Evolutionary conservation across 2,888 invertebrate genomes (phyloP).

Genomic region (Agapostemon virescens): DNA sequence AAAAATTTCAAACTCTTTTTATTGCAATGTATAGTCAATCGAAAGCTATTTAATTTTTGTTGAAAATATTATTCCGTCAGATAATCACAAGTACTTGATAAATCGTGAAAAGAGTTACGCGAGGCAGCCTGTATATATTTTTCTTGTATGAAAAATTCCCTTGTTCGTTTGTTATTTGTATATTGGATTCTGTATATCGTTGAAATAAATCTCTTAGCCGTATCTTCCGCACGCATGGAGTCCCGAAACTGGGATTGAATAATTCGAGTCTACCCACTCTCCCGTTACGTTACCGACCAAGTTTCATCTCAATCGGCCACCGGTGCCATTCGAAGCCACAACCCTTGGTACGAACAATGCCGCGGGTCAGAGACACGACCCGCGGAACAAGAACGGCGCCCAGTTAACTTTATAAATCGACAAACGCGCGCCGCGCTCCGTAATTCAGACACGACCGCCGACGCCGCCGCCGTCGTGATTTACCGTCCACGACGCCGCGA

Average conservation of each 20-base stretch:
- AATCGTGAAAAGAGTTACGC: too few relatives aligned
- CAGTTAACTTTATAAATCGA: slow-evolving; percentile 25
- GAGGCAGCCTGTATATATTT: too few relatives aligned
- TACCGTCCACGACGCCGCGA: slow-evolving; percentile 6
- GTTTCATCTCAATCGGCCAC: background rate
- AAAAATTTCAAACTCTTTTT: too few relatives aligned
- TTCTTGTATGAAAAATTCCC: too few relatives aligned
- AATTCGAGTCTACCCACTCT: background rate
- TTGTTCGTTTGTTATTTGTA: too few relatives aligned
- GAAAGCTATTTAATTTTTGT: too few relatives aligned
- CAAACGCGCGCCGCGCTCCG: slow-evolving; percentile 4
- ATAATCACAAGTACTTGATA: too few relatives aligned
- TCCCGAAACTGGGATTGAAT: background rate
- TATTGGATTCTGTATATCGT: too few relatives aligned
- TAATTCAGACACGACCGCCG: slow-evolving; percentile 20
- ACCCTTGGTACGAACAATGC: slow-evolving; percentile 23
- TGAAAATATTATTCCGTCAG: too few relatives aligned
- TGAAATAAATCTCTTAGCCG: too few relatives aligned
- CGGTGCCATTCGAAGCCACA: background rate
- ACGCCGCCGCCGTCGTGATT: slow-evolving; percentile 1
- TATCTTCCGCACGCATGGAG: background rate
- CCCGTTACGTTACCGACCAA: background rate
- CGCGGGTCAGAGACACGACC: slow-evolving; percentile 5
- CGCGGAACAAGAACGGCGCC: slow-evolving; percentile 13
- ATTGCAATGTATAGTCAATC: too few relatives aligned